Evolutionary conservation across 1,140 invertebrate genomes (phyloP).

Genomic region (Cecropterus lyciades): DNA sequence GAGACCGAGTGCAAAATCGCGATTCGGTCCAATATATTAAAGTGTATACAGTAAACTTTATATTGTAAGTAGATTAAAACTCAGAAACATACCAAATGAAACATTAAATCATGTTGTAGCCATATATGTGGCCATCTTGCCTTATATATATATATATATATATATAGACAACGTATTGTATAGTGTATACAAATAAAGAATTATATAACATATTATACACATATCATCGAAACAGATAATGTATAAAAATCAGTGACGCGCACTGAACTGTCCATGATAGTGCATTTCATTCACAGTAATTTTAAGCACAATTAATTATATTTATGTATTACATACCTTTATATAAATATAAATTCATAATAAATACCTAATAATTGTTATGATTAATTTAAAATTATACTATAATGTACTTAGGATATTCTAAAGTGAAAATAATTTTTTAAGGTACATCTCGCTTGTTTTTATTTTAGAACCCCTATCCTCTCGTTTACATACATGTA

Average conservation of each 20-base stretch:
- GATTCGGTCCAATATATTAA: slow-evolving; percentile 68
- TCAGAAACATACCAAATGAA: slow-evolving; percentile 69
- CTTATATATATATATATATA: too few relatives aligned
- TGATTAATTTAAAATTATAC: slow-evolving; percentile 77
- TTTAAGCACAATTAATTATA: slow-evolving; percentile 75
- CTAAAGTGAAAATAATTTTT: slow-evolving; percentile 79
- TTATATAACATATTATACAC: slow-evolving; percentile 36
- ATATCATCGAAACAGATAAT: slow-evolving; percentile 49
- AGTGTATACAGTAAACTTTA: slow-evolving; percentile 67
- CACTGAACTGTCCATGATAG: slow-evolving; percentile 72
- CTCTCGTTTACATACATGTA: background rate
- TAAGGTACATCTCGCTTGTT: slow-evolving; percentile 61
- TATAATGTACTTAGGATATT: slow-evolving; percentile 78
- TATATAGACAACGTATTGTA: slow-evolving; percentile 41
- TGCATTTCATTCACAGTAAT: slow-evolving; percentile 80
- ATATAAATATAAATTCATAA: slow-evolving; percentile 74
- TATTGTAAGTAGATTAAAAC: slow-evolving; percentile 73
- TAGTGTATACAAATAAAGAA: slow-evolving; percentile 39
- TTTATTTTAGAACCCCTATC: slow-evolving; percentile 38
- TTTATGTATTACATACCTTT: slow-evolving; percentile 67
- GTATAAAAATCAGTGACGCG: slow-evolving; percentile 46
- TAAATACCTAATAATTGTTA: slow-evolving; percentile 79
- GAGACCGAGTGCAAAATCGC: slow-evolving; percentile 44
- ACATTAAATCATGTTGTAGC: slow-evolving; percentile 67
- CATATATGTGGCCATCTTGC: slow-evolving; percentile 80